Percentiles rank a stretch among this genome's conserved stretches.
These are phyloP conservation scores for Varanus salvator DNA, from an alignment of 2,113 vertebrate species.

Conservation along the genomic window DNA sequence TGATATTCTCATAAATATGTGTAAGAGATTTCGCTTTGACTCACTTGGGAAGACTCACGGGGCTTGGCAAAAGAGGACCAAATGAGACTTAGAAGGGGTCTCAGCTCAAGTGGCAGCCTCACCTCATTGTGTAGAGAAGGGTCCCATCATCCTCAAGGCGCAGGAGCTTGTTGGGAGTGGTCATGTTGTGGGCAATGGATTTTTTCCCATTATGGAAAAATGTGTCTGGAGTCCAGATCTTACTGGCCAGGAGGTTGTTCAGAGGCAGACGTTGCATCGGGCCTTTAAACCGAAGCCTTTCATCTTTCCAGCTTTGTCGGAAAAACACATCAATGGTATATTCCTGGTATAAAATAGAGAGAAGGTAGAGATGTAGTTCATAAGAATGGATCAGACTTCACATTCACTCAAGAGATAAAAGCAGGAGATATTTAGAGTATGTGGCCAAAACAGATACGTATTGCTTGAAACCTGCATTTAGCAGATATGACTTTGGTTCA, in stretches of 20 bases:
- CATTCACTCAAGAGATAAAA: slow-evolving; percentile 26
- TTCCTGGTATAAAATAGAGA: slow-evolving; percentile 80
- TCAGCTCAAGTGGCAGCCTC: slow-evolving; percentile 84
- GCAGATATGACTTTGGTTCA: no score
- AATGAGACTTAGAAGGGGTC: background rate
- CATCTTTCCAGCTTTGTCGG: slow-evolving; percentile 98
- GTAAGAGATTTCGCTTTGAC: background rate
- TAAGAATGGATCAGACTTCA: background rate
- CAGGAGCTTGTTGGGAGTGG: slow-evolving; percentile 96
- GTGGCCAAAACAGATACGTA: no score
- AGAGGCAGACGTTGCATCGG: slow-evolving; percentile 94
- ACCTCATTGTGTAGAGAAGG: slow-evolving; percentile 98
- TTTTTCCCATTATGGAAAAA: slow-evolving; percentile 99
- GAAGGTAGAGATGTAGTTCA: slow-evolving; percentile 27
- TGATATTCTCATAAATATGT: slow-evolving; percentile 35
- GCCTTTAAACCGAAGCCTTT: slow-evolving; percentile 92
- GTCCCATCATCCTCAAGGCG: slow-evolving; percentile 93
- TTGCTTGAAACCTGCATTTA: no score
- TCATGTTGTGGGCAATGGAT: slow-evolving; percentile 98
- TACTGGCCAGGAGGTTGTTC: slow-evolving; percentile 95
- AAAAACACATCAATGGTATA: slow-evolving; percentile 98
- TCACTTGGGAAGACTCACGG: background rate
- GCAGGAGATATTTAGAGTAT: background rate
- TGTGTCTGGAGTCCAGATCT: slow-evolving; percentile 98
- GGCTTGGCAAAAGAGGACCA: background rate